Conservation (phyloP, 2,113 vertebrate species). For the Pteruthius melanotis region DNA sequence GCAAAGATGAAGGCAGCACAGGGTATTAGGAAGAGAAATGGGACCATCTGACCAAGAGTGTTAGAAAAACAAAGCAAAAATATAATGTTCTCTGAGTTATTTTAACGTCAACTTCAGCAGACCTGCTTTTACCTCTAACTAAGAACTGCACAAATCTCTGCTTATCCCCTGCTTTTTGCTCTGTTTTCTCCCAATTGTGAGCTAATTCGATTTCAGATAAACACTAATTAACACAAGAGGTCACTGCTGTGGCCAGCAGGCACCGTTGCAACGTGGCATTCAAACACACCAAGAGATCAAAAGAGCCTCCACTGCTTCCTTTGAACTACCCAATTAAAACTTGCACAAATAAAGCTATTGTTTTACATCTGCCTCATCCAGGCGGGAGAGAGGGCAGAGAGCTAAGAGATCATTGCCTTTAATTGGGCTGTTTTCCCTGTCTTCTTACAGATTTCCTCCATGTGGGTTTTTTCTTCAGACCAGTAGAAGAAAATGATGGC, state of each 20-base stretch:
- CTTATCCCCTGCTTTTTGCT: constrained; percentile 21
- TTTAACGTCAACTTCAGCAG: background rate
- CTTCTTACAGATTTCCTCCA: background rate
- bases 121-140: background rate
- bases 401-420: constrained; percentile 9
- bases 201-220: constrained; percentile 61
- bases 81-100: background rate
- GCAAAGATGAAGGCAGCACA: constrained; percentile 23
- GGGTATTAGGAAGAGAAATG: constrained; percentile 52
- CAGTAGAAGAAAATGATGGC: background rate
- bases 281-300: constrained; percentile 24
- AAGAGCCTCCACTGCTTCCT: background rate
- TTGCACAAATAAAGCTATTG: constrained; percentile 56
- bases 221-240: constrained; percentile 57
- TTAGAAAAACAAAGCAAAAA: constrained; percentile 42
- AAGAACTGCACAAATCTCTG: background rate
- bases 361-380: constrained; percentile 32
- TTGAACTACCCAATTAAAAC: constrained; percentile 62
- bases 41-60: background rate
- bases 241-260: constrained; percentile 18
- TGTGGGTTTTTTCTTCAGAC: background rate
- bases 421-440: constrained; percentile 32
- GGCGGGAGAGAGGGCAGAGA: background rate
- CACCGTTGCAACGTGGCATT: background rate
- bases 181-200: constrained; percentile 6